Evolutionary conservation across 2,797 vertebrate genomes (phyloP).

Genomic region (Trachops cirrhosus): DNA sequence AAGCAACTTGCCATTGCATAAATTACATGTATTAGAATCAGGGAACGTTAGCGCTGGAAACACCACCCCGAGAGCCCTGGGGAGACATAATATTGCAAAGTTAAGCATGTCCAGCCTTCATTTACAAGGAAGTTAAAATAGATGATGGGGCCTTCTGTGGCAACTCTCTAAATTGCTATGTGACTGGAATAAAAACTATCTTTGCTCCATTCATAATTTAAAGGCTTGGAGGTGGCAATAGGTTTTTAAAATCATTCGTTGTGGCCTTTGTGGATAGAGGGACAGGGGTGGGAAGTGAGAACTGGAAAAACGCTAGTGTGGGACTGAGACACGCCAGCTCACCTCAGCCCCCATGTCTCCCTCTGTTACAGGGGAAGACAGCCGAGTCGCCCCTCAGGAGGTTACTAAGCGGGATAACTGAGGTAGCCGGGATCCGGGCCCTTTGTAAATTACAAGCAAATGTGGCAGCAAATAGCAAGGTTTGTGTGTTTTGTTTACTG

Average conservation of each 20-base stretch:
- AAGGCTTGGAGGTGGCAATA: neutral
- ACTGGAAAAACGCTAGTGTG: neutral
- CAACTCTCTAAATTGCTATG: constrained; percentile 39
- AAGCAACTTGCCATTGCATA: constrained; percentile 54
- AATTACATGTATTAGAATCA: constrained; percentile 49
- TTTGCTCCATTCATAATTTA: constrained; percentile 58
- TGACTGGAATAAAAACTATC: constrained; percentile 51
- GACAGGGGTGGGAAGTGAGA: neutral
- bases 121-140: constrained; percentile 36
- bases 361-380: neutral
- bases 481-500: neutral
- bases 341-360: neutral
- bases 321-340: neutral
- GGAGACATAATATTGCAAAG: neutral
- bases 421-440: accelerated
- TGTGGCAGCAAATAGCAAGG: neutral
- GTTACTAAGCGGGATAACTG: accelerated
- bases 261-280: neutral
- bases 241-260: neutral
- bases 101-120: constrained; percentile 1
- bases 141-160: neutral
- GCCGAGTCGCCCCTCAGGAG: neutral
- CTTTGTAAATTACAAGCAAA: neutral
- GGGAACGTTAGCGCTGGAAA: neutral
- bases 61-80: accelerated